A percentile compares a stretch with the other conserved stretches of the same genome.
phyloP scores from a whole-genome alignment of 2,113 vertebrate genomes.

The Saccopteryx bilineata region DNA sequence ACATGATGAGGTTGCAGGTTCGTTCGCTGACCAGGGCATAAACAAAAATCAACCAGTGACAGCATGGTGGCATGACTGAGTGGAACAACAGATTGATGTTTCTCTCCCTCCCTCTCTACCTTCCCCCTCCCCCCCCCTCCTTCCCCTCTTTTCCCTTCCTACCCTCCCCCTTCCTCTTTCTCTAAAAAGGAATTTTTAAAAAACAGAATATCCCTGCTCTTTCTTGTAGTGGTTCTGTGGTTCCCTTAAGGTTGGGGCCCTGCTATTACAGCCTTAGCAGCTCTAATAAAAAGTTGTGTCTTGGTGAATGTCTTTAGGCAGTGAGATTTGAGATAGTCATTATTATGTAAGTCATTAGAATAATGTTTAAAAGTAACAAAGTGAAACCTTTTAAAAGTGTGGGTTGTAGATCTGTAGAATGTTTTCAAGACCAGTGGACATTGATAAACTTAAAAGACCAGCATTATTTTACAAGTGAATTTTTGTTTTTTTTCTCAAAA shows the following conservation, averaged over 20 bases:
- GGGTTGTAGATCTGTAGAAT: background rate
- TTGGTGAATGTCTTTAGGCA: constrained; percentile 14
- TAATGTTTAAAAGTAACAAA: background rate
- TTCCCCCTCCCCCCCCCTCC: too few species aligned
- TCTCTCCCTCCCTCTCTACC: too few species aligned
- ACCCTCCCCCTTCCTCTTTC: too few species aligned
- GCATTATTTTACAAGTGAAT: background rate
- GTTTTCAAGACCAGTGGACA: background rate
- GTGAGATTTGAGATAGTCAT: background rate
- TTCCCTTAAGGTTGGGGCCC: background rate
- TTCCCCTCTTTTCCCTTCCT: too few species aligned
- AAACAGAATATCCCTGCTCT: background rate
- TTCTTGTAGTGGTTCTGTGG: background rate
- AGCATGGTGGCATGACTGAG: too few species aligned
- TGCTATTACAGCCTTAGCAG: background rate
- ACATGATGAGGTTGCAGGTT: too few species aligned
- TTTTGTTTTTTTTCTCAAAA: background rate
- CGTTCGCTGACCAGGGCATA: too few species aligned
- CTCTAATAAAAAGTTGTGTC: background rate
- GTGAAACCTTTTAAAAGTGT: background rate
- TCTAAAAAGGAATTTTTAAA: background rate
- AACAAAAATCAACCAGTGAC: too few species aligned
- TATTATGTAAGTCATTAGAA: background rate
- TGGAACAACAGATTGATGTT: too few species aligned
- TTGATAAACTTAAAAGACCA: background rate